Conservation (phyloP, 1,140 invertebrate genomes). For the Rhagoletis pomonella region DNA sequence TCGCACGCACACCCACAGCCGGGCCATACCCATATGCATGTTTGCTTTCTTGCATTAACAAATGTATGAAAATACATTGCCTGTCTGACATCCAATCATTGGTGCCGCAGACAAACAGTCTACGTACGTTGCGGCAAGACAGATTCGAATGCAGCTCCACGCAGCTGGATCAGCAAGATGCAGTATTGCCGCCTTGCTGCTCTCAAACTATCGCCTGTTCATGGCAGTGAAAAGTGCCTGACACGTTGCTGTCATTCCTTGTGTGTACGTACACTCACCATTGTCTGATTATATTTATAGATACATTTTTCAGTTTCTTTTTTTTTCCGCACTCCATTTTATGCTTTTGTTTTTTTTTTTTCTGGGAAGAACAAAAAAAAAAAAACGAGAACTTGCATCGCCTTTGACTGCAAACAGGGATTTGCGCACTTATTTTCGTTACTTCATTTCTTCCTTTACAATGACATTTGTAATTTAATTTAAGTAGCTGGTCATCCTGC, state of each 20-base stretch:
- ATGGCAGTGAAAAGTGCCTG: conserved; percentile 43
- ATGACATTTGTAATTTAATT: conserved; percentile 52
- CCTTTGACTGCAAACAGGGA: conserved; percentile 21
- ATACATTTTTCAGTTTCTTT: not conserved
- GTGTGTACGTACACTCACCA: not conserved
- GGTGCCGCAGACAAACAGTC: conserved; percentile 13
- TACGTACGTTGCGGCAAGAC: conserved; percentile 12
- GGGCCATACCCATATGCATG: not conserved
- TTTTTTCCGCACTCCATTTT: not conserved
- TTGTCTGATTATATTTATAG: conserved; percentile 13
- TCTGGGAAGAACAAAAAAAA: not conserved
- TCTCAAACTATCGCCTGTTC: not conserved
- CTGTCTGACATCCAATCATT: conserved; percentile 1
- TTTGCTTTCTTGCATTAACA: too few relatives aligned
- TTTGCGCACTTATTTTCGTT: conserved; percentile 41
- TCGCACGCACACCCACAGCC: not conserved
- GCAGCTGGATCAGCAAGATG: not conserved
- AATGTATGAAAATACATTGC: not conserved
- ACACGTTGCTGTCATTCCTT: conserved; percentile 44
- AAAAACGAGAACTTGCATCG: not conserved
- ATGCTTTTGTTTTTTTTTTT: not conserved
- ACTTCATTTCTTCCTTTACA: conserved; percentile 21
- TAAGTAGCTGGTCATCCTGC: conserved; percentile 35
- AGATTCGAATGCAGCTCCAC: not conserved
- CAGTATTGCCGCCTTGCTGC: not conserved